Evolutionary conservation across 2,113 vertebrate genomes (phyloP), one percentile per base, ranked within the genome.

Genomic region (Oryzias javanicus): DNA sequence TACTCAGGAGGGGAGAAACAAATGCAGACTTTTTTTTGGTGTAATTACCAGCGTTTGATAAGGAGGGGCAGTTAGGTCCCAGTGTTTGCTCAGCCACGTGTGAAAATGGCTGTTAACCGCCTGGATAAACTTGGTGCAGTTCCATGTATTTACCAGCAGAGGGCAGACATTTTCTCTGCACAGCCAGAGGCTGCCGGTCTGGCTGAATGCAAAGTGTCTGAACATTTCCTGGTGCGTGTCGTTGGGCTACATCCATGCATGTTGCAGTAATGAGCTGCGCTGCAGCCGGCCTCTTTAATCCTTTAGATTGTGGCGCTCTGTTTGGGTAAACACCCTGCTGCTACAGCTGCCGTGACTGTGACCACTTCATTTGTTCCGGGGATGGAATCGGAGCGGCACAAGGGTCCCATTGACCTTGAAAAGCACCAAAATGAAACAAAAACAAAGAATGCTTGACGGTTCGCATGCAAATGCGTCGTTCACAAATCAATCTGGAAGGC

Each of bases 131-230:
- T 72, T 14, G 4, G 4, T 75, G 85, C 42, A 83, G 59, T 87
- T 79, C 8, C 6, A 18, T 17, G 29, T 52, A 3, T 10, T 35
- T 14, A 57, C 85, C 91, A 88, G 82, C 72, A 91, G 91, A 89
- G 89, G 20, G 85, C 87, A 78, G 74, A 66, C 87, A 64, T 51
- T 20, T 14, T 50, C 51, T 35, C 52, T 67, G 19, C 46, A 27
- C 17, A 44, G 18, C n/a, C 20, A 42, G 27, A 52, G 17, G 20
- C 64, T 47, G 25, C 55, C 13, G 15, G n/a, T 24, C 58, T 25
- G 60, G 64, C 59, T 53, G 2, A 5, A 67, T 52, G 71, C 56
- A 65, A 69, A 78, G 47, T 19, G 27, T 41, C 14, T 49, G 58
- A 67, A 35, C 35, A 18, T 46, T 67, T 46, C 20, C 6, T 59